Base-by-base conservation (phyloP, 2,888 invertebrate genomes). In the Limnephilus rhombicus region DNA sequence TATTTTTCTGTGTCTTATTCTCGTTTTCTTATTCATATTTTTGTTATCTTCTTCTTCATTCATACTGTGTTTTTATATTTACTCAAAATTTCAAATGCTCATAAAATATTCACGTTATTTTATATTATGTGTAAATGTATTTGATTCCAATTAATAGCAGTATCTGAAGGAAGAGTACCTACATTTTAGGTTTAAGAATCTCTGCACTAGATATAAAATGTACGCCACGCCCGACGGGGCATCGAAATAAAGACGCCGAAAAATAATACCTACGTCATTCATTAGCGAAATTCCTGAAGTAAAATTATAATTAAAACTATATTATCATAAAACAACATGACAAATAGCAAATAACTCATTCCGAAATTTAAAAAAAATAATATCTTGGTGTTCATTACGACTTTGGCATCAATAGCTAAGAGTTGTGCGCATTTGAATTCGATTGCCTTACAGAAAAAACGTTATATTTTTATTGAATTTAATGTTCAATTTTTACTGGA, bases 191-290 rank as follows among this genome's bases (percentile, higher is more conserved):
- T 68, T 68, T 24, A 9, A 24, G 68, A 24, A 68, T 7, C 24
- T 18, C 24, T 24, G 24, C 24, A 24, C 68, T 24, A 18, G 9
- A 24, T 9, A 68, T n/a, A n/a, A n/a, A n/a, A n/a, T n/a, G 24
- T 68, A 24, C 68, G 68, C 68, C 18, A 24, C 80, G 85, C 82
- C 89, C 83, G 34, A 80, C 85, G 29, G 85, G 49, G 83, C 91
- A 91, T 91, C 81, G 49, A 81, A 80, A 31, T 41, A 68, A 90
- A 80, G 87, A 90, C 90, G 92, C 86, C 53, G 90, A 92, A 92
- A 92, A 92, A 92, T 92, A 82, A 90, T n/a, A n/a, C n/a, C n/a
- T 37, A 92, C 92, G 45, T 49, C 45, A 92, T 90, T 53, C 18
- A 18, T 53, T 53, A 53, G 18, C 18, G 18, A 68, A 7, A 18